Percentiles rank a stretch among this genome's conserved stretches.
phyloP scores from a whole-genome alignment of 2,797 vertebrate genomes.

The Gymnodraco acuticeps region DNA sequence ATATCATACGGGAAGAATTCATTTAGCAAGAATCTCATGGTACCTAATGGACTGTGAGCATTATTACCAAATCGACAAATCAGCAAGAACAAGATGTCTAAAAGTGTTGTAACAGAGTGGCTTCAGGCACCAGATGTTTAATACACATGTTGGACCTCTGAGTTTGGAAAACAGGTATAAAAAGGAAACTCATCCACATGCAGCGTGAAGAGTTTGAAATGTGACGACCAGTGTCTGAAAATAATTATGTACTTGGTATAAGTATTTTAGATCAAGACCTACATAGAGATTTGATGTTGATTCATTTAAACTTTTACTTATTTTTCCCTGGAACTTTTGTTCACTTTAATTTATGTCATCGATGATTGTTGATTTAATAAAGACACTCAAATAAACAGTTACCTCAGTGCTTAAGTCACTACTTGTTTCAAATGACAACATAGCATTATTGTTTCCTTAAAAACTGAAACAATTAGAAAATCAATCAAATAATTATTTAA shows the following conservation, averaged over 20 bases:
- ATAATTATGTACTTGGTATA: background rate
- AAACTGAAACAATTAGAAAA: background rate
- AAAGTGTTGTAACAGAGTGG: constrained; percentile 2
- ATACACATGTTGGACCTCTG: constrained; percentile 16
- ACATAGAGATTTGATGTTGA: background rate
- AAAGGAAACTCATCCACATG: constrained; percentile 25
- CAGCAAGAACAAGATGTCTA: constrained; percentile 4
- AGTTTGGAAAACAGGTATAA: constrained; percentile 30
- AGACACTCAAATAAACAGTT: background rate
- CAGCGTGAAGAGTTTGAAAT: background rate
- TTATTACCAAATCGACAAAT: constrained; percentile 11
- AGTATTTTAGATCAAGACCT: background rate
- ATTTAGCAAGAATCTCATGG: background rate
- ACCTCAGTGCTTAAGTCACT: no score
- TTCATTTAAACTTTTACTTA: background rate
- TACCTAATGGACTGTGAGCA: background rate
- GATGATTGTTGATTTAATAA: no score
- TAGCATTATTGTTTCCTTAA: background rate
- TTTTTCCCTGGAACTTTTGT: no score
- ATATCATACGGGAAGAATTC: constrained; percentile 23
- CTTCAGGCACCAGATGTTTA: constrained; percentile 17
- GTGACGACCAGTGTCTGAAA: background rate
- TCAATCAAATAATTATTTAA: background rate
- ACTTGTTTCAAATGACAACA: no score
- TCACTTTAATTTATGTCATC: background rate